phyloP scores from a whole-genome alignment of 2,113 vertebrate genomes.

The Mobula birostris region DNA sequence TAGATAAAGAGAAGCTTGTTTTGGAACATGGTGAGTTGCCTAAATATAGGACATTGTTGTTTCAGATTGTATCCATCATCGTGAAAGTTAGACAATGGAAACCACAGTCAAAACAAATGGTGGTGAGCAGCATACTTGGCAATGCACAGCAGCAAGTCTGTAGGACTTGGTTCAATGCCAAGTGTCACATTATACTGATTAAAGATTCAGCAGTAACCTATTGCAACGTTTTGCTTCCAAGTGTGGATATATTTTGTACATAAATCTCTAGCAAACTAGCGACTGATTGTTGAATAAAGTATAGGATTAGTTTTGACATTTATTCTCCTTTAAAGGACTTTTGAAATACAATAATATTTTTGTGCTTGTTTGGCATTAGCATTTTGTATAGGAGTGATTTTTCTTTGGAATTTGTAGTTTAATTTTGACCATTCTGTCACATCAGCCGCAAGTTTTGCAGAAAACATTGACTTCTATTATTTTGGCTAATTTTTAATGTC shows the following conservation, averaged over 20 bases:
- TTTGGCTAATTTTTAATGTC: background rate
- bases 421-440: background rate
- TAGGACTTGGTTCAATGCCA: conserved; percentile 28
- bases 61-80: conserved; percentile 38
- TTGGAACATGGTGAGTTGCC: conserved; percentile 35
- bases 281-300: background rate
- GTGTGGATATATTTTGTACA: conserved; percentile 12
- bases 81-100: conserved; percentile 35
- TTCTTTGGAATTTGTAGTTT: background rate
- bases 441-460: background rate
- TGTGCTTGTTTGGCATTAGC: too few species aligned
- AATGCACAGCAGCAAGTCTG: conserved; percentile 26
- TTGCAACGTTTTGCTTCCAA: conserved; percentile 12
- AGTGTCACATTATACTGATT: conserved; percentile 32
- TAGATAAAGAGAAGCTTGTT: conserved; percentile 34
- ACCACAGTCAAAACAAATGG: conserved; percentile 36
- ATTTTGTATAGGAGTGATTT: background rate
- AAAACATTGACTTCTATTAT: background rate
- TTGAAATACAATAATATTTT: background rate
- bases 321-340: background rate
- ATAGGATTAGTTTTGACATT: background rate
- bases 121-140: conserved; percentile 22
- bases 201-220: conserved; percentile 26
- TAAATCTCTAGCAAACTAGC: background rate
- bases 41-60: conserved; percentile 37